phyloP scores from a whole-genome alignment of 2,113 vertebrate genomes.

The Lipotes vexillifer region DNA sequence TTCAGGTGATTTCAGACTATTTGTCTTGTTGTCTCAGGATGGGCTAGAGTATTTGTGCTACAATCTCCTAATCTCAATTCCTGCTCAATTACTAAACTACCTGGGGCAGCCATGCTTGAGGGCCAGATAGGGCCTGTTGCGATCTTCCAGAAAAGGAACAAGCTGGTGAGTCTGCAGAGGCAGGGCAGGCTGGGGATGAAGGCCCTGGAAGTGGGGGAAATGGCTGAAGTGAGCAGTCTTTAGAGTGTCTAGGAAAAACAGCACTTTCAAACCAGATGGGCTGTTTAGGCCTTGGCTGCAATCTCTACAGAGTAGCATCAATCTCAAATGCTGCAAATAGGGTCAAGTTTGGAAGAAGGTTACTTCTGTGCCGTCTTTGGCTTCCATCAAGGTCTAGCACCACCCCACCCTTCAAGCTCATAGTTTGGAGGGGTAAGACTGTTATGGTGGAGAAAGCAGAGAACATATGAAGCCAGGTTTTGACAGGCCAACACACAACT shows the following conservation, averaged over 20 bases:
- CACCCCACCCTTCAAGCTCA: neutral
- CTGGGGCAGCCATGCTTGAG: neutral
- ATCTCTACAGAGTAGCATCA: neutral
- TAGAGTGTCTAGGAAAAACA: neutral
- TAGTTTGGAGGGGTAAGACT: neutral
- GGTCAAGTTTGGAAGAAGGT: neutral
- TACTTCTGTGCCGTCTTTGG: neutral
- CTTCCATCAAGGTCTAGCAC: neutral
- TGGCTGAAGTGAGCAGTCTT: neutral
- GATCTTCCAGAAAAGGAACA: neutral
- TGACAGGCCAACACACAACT: neutral
- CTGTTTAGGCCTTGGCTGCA: neutral
- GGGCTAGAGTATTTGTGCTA: neutral
- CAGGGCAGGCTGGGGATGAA: accelerated
- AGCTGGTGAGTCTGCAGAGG: neutral
- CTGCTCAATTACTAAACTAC: neutral
- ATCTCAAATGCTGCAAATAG: neutral
- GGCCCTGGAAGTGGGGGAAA: neutral
- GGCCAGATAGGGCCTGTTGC: neutral
- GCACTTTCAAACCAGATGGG: neutral
- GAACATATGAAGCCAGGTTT: neutral
- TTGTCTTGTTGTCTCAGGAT: neutral
- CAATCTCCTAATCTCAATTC: neutral
- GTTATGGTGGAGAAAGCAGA: neutral
- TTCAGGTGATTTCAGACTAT: neutral